A percentile compares a stretch with the other conserved stretches of the same genome.
Evolutionary conservation across 2,888 invertebrate genomes (phyloP).

Genomic region (Baronia brevicornis): DNA sequence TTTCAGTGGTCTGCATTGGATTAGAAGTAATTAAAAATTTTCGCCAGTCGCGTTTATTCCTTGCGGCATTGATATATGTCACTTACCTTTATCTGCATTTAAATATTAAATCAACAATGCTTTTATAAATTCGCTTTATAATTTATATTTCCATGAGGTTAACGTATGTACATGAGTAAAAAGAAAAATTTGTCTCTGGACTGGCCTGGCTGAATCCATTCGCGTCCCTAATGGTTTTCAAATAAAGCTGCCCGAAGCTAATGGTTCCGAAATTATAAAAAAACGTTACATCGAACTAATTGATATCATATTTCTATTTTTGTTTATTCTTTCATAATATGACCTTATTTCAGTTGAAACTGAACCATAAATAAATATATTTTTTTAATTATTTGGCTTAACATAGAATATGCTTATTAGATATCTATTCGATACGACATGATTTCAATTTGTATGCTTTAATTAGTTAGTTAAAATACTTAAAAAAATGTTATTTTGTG

Average conservation of each 20-base stretch:
- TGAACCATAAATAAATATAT: too few relatives aligned
- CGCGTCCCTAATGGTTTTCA: constrained; percentile 59
- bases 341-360: constrained; percentile 10
- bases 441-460: too few relatives aligned
- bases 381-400: constrained; percentile 9
- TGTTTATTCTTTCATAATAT: constrained; percentile 13
- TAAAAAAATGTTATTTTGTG: too few relatives aligned
- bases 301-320: constrained; percentile 32
- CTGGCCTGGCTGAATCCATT: constrained; percentile 49
- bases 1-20: constrained; percentile 59
- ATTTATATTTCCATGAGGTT: constrained; percentile 7
- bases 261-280: constrained; percentile 49
- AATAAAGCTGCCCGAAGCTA: constrained; percentile 56
- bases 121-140: too few relatives aligned
- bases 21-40: constrained; percentile 57
- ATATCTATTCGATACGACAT: too few relatives aligned
- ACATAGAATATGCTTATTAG: too few relatives aligned
- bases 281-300: constrained; percentile 43
- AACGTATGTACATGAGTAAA: constrained; percentile 5
- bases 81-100: constrained; percentile 7
- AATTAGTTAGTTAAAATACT: too few relatives aligned
- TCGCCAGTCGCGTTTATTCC: constrained; percentile 22
- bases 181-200: constrained; percentile 20
- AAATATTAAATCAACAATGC: constrained; percentile 5
- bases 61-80: constrained; percentile 15